Base-by-base conservation (phyloP, 2,888 invertebrate genomes). In the Norana najaformis region DNA sequence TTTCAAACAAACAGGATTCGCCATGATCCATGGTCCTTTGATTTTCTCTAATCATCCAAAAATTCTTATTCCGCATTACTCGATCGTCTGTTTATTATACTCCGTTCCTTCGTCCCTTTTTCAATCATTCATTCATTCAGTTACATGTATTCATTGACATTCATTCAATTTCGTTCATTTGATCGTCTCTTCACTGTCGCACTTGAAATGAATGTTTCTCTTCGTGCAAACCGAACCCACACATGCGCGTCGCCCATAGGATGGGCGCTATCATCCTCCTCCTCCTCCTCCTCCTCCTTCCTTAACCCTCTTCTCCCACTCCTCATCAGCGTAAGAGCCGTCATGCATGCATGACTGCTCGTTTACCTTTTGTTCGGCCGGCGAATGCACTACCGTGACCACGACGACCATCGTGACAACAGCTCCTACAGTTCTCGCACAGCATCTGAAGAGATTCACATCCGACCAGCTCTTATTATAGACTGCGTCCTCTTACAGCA, bases 361-460 rank as follows among this genome's bases (percentile, higher is more conserved):
- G n/a, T 69, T 69, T 69, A 69, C 69, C 69, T 69, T 69, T 69
- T 69, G 69, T 69, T 69, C 69, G 11, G n/a, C n/a, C n/a, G 3
- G 69, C 69, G 69, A 69, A 69, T 30, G 69, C n/a, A 69, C 69
- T 69, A 69, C n/a, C n/a, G 69, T 69, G 69, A 69, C n/a, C 30
- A 69, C 69, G n/a, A 69, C 69, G n/a, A 69, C 69, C 69, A 69
- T 69, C 69, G n/a, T 69, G 69, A 69, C 69, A 69, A 69, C 69
- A n/a, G 69, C n/a, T 30, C 1, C 69, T n/a, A 69, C 69, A 8
- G 69, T 69, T n/a, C n/a, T 16, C 69, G 69, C 30, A 16, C n/a
- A n/a, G 69, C 69, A 69, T 47, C 69, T 69, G 69, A 69, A 8
- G 30, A 69, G 69, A 69, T 69, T 69, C 69, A 69, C 69, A 69